Conservation (phyloP, 2,888 invertebrate genomes). For the Nemotelus pantherinus region DNA sequence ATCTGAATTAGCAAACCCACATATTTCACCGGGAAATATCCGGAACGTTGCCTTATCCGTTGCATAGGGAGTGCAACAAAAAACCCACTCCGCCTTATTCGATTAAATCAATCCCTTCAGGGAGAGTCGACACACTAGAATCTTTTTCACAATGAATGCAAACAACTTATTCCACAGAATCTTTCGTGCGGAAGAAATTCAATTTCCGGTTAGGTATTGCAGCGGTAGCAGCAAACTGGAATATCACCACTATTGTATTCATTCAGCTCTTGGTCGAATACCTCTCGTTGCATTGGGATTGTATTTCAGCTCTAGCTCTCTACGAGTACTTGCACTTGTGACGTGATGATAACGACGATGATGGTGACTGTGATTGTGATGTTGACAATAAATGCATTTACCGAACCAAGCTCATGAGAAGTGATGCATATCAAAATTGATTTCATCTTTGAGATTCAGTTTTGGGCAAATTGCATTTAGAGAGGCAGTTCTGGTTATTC, state of each 20-base stretch:
- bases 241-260: not conserved
- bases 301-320: conserved; percentile 10
- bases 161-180: conserved; percentile 16
- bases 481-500: too few relatives aligned
- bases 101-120: conserved; percentile 6
- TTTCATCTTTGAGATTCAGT: not conserved
- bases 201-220: conserved; percentile 24
- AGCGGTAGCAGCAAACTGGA: too few relatives aligned
- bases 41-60: too few relatives aligned
- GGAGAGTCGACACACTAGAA: conserved; percentile 1
- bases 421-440: not conserved
- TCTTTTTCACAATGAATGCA: conserved; percentile 23
- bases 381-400: too few relatives aligned
- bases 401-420: not conserved
- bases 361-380: not conserved
- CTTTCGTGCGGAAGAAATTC: conserved; percentile 29
- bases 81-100: not conserved
- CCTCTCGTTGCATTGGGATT: conserved; percentile 16
- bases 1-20: too few relatives aligned
- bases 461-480: too few relatives aligned
- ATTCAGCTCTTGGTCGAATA: conserved; percentile 1
- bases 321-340: not conserved
- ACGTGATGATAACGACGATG: not conserved
- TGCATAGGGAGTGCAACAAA: not conserved
- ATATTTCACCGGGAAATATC: too few relatives aligned